phyloP scores from a whole-genome alignment of 2,888 invertebrate species.

The Drosophila merina region DNA sequence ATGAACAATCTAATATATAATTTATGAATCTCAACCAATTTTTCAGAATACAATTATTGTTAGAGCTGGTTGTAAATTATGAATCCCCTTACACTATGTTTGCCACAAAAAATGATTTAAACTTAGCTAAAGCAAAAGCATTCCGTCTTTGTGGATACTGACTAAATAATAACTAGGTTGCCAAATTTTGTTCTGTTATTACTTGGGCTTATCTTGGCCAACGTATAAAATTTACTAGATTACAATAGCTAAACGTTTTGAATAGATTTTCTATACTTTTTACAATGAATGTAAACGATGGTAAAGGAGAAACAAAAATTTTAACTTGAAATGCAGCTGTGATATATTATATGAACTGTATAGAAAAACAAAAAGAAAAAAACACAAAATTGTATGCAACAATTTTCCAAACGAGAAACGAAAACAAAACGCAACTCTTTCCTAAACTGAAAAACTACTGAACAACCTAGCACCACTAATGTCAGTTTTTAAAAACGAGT shows the following conservation, averaged over 20 bases:
- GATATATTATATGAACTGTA: constrained; percentile 68
- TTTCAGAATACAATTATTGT: neutral
- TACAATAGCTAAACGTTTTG: constrained; percentile 24
- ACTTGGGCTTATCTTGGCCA: constrained; percentile 52
- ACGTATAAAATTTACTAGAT: constrained; percentile 12
- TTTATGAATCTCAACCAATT: neutral
- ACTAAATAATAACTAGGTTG: constrained; percentile 72
- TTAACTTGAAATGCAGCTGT: constrained; percentile 74
- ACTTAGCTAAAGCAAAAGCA: constrained; percentile 55
- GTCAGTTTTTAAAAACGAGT: constrained; percentile 51
- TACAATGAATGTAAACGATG: constrained; percentile 37
- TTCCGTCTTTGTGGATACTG: constrained; percentile 68
- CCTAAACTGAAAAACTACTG: constrained; percentile 44
- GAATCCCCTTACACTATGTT: constrained; percentile 16
- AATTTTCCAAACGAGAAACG: constrained; percentile 40
- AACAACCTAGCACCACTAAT: constrained; percentile 44
- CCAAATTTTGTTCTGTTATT: constrained; percentile 71
- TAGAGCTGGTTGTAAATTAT: neutral
- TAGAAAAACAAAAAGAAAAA: constrained; percentile 46
- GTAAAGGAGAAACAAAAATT: constrained; percentile 36
- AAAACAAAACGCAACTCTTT: constrained; percentile 34
- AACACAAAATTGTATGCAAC: constrained; percentile 39
- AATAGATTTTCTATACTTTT: constrained; percentile 68
- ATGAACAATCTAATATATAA: too few relatives aligned
- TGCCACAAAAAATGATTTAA: constrained; percentile 7